Conservation (phyloP, 2,888 invertebrate species). For the Chaetogeoica ovagalla region DNA sequence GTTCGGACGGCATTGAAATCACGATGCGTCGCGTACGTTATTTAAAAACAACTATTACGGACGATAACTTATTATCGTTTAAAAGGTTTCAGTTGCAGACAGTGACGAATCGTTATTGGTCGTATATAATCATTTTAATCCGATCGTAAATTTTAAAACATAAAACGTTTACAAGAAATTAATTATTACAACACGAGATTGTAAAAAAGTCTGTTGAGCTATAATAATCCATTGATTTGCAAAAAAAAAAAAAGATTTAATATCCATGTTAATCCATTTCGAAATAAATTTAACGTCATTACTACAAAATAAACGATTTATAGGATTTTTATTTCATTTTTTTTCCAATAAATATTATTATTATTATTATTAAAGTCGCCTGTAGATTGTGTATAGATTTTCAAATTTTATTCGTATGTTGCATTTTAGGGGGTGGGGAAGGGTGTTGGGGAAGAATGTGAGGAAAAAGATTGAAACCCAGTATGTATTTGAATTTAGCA, state of each 20-base stretch:
- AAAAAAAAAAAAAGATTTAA: background rate
- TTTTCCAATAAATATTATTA: no score
- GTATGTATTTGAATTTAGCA: no score
- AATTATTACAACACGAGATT: background rate
- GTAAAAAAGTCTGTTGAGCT: background rate
- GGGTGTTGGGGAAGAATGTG: no score
- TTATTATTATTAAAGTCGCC: no score
- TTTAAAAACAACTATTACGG: no score
- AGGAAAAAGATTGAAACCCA: no score
- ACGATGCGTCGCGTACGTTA: no score
- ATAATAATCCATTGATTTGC: background rate
- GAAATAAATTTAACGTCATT: background rate
- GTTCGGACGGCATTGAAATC: no score
- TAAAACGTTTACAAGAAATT: constrained; percentile 9
- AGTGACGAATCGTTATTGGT: background rate
- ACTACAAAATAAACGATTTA: background rate
- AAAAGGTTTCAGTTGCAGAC: background rate
- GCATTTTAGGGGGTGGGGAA: no score
- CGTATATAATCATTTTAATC: constrained; percentile 8
- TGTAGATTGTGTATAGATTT: no score
- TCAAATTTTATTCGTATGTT: no score
- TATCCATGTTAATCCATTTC: background rate
- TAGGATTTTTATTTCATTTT: background rate
- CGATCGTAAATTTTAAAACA: background rate
- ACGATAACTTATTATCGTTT: no score